Evolutionary conservation across 2,888 invertebrate species (phyloP).

Genomic region (Drosophila kuntzei): DNA sequence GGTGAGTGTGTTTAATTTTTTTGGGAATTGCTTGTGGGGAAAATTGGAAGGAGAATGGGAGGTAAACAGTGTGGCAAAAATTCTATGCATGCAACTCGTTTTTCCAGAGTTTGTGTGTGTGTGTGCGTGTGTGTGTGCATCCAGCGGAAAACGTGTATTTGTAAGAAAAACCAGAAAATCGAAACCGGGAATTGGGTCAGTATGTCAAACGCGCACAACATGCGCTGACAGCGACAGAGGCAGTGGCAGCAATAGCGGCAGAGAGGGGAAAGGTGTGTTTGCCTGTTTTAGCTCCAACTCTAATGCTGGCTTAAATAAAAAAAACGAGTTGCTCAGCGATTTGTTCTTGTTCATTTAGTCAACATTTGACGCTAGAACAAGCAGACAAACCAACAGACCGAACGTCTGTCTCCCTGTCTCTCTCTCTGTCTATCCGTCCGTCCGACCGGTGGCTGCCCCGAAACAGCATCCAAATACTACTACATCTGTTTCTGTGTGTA

Average conservation of each 20-base stretch:
- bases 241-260: neutral
- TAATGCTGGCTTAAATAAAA: constrained; percentile 41
- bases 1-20: constrained; percentile 25
- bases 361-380: constrained; percentile 63
- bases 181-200: constrained; percentile 83
- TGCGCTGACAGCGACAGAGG: neutral
- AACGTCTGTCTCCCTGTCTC: neutral
- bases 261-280: constrained; percentile 36
- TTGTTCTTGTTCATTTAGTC: constrained; percentile 61
- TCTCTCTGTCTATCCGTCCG: constrained; percentile 2
- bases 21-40: constrained; percentile 14
- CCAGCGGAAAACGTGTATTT: constrained; percentile 76
- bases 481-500: neutral
- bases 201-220: constrained; percentile 75
- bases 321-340: constrained; percentile 63
- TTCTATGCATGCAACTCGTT: constrained; percentile 66
- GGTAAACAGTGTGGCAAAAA: constrained; percentile 45
- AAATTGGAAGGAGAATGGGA: neutral
- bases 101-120: constrained; percentile 40
- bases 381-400: constrained; percentile 6
- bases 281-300: constrained; percentile 45
- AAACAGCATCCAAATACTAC: constrained; percentile 49
- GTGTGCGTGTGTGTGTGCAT: constrained; percentile 45
- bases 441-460: constrained; percentile 18
- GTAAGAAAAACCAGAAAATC: constrained; percentile 82